phyloP scores from a whole-genome alignment of 2,888 invertebrate genomes.

The Hypsopygia costalis region DNA sequence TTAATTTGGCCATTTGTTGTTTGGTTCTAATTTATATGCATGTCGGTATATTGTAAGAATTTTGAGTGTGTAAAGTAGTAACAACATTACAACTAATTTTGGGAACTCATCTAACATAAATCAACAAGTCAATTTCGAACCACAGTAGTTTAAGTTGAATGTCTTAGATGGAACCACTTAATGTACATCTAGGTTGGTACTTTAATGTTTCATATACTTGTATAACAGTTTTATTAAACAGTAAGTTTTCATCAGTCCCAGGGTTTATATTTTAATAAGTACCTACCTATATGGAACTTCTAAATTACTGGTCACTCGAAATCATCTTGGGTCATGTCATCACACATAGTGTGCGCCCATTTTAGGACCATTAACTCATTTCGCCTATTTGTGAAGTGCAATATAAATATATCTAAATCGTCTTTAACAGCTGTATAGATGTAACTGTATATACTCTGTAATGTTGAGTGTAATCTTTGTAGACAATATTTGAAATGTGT shows the following conservation, averaged over 20 bases:
- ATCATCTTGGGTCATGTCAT: too few relatives aligned
- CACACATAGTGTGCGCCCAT: too few relatives aligned
- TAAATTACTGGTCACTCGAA: too few relatives aligned
- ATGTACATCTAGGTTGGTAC: slow-evolving; percentile 13
- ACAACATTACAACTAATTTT: slow-evolving; percentile 25
- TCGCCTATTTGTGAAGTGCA: not conserved
- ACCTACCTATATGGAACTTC: not conserved
- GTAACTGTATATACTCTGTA: not conserved
- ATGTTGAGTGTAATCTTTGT: not conserved
- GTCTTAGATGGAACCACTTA: slow-evolving; percentile 15
- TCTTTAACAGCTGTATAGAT: not conserved
- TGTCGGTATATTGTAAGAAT: slow-evolving; percentile 44
- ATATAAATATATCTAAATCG: not conserved
- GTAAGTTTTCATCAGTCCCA: too few relatives aligned
- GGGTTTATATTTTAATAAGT: too few relatives aligned
- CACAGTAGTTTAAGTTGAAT: slow-evolving; percentile 23
- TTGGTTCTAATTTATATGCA: slow-evolving; percentile 62
- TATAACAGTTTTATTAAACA: too few relatives aligned
- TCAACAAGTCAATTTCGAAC: slow-evolving; percentile 38
- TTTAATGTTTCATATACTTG: not conserved
- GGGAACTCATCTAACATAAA: slow-evolving; percentile 21
- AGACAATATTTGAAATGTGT: not conserved
- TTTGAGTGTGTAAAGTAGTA: slow-evolving; percentile 38
- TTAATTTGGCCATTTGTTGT: slow-evolving; percentile 53
- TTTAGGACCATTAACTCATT: not conserved